Base-by-base conservation (phyloP, 92 coral and sea anemone species). In the Heteractis magnifica region DNA sequence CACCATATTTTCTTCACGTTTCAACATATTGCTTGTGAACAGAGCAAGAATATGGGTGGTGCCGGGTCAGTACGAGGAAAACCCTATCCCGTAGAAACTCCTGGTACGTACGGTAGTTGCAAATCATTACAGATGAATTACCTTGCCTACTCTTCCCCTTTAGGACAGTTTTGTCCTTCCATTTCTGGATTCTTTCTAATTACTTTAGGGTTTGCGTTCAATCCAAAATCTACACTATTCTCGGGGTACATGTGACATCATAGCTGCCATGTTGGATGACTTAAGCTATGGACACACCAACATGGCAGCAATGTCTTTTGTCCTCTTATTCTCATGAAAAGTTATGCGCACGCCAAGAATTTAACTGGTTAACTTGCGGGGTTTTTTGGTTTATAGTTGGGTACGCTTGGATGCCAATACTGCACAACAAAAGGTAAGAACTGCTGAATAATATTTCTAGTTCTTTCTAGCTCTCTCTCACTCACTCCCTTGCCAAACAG, bases 401-500 rank as follows among this genome's bases (percentile, higher is more conserved):
- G 11, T 96, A 92, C 77, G 99, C 99, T 1, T 96, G 99, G 99
- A 85, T 96, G 91, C 98, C 99, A 41, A 95, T 96, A 65, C 92
- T 96, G 14, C 91, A 92, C 56, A 93, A 88, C 82, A 80, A 90
- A 86, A 89, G 96, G 98, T 95, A 88, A 79, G 70, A 62, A 81
- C 13, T 23, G 20, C 9, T 26, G 34, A 15, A 78, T 15, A 21
- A 16, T 64, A 18, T 7, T 34, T 34, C 44, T 26, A 26, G 26
- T 26, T 26, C 26, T 26, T 26, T 26, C 26, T 26, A 26, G 26
- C 44, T 34, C 44, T 34, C 44, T 0, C 44, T 34, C 44, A 1
- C 44, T 34, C 44, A 1, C 44, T 34, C 44, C 1, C 44, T 34
- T 34, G 44, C 44, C 44, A 34, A 34, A 34, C 44, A 34, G 44